Evolutionary conservation across 1,140 invertebrate species (phyloP), one percentile per base, ranked within the genome.

Genomic region (Trachymyrmex cornetzi): DNA sequence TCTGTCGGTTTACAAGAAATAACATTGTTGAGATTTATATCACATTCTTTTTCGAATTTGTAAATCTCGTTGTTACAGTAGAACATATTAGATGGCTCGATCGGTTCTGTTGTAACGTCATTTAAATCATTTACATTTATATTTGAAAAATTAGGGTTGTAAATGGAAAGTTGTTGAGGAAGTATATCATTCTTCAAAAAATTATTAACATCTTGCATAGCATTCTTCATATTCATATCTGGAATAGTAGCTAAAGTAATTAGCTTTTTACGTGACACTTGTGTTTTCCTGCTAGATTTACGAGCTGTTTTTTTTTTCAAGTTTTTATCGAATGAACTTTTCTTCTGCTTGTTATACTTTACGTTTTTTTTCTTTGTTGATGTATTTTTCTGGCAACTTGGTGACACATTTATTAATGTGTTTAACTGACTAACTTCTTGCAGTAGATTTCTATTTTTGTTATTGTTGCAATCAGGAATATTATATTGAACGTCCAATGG

Each of bases 161-260:
- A 72, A 12, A 53, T 16, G 22, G 63, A 38, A 38, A 38, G 7
- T 38, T 38, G 85, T 3, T 57, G 50, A 63, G 24, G 59, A 34
- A 64, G 48, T 72, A 82, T 66, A 30, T 87, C 63, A 55, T 86
- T 89, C 27, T 34, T 61, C 9, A 74, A 48, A 24, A 89, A 87
- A 69, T 82, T 66, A 71, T 75, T 64, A 9, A 24, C 11, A 75
- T 59, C 50, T 72, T 87, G 34, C 1, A 22, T 19, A 4, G 48
- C n/a, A 2, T 34, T 48, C 0, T 61, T 63, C 44, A 44, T 38
- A 55, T 69, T 44, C 19, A 34, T 12, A 22, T 75, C 38, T 55
- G 53, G 24, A 61, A 74, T 5, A 44, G 14, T 24, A 11, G 44
- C 3, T 27, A 24, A 50, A 14, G n/a, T 3, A 6, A 3, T 34